phyloP scores from a whole-genome alignment of 1,140 invertebrate species.

The Zaprionus inermis region DNA sequence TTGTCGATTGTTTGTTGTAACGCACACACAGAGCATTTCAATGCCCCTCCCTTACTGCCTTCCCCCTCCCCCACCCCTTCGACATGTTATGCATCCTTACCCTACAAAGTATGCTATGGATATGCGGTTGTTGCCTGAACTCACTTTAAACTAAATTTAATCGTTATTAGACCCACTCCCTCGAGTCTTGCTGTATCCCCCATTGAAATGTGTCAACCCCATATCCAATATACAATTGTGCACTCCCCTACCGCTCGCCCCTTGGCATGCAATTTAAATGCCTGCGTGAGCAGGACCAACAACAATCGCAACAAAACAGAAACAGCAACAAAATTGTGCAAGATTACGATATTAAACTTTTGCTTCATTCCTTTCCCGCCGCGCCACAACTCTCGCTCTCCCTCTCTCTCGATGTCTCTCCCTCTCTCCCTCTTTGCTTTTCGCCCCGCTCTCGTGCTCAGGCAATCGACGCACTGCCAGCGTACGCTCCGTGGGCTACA shows the following conservation, averaged over 20 bases:
- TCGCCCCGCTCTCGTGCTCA: slow-evolving; percentile 79
- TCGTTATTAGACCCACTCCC: not conserved
- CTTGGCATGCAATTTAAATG: slow-evolving; percentile 78
- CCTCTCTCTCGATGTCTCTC: slow-evolving; percentile 25
- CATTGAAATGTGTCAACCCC: slow-evolving; percentile 26
- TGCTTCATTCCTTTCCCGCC: slow-evolving; percentile 34
- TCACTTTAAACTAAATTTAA: not conserved
- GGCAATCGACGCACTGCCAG: slow-evolving; percentile 98
- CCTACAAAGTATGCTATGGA: slow-evolving; percentile 1
- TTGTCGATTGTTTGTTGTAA: not conserved
- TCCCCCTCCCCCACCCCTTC: too few relatives aligned
- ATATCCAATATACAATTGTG: slow-evolving; percentile 33
- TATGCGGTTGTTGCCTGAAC: not conserved
- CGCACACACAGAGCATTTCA: slow-evolving; percentile 21
- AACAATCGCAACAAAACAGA: slow-evolving; percentile 30
- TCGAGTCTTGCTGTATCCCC: not conserved
- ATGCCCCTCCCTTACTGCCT: slow-evolving; percentile 2
- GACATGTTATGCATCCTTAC: too few relatives aligned
- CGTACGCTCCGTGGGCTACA: slow-evolving; percentile 98
- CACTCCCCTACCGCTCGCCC: slow-evolving; percentile 15
- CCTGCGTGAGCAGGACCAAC: slow-evolving; percentile 45
- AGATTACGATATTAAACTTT: slow-evolving; percentile 74
- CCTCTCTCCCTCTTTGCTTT: slow-evolving; percentile 36
- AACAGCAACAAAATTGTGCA: slow-evolving; percentile 37
- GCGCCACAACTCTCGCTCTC: too few relatives aligned